Conservation (phyloP, 2,113 vertebrate genomes). For the Zosterops pallidus region DNA sequence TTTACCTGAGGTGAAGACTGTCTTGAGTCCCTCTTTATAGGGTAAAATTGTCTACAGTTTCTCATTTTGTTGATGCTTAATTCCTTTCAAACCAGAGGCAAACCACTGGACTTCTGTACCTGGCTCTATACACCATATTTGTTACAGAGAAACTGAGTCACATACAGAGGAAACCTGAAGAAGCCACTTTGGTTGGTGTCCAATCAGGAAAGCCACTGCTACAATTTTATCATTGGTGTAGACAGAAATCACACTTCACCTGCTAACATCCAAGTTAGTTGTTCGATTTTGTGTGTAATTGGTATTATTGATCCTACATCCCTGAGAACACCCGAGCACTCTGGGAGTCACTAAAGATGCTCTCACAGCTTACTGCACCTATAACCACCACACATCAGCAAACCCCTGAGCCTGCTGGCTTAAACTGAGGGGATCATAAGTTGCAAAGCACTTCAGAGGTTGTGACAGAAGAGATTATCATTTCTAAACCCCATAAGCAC, state of each 20-base stretch:
- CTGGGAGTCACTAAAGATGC: background rate
- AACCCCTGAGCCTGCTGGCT: background rate
- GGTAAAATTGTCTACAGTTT: background rate
- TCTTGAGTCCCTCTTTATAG: background rate
- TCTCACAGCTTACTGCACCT: background rate
- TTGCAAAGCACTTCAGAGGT: constrained; percentile 1
- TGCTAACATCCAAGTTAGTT: background rate
- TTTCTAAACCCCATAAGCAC: background rate
- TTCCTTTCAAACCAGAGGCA: background rate
- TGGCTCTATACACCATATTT: background rate
- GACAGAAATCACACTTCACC: background rate
- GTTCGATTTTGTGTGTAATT: background rate
- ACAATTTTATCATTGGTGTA: background rate
- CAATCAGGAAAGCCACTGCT: background rate
- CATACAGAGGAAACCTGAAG: background rate
- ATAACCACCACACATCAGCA: background rate
- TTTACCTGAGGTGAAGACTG: background rate
- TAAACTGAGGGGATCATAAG: background rate
- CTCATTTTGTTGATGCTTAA: background rate
- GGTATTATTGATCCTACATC: rapidly evolving
- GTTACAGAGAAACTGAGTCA: background rate
- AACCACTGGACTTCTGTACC: background rate
- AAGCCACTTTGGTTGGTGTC: background rate
- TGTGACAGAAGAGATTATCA: background rate
- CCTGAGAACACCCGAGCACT: background rate